Evolutionary conservation across 2,797 vertebrate species (phyloP).

Genomic region (Agapornis canus): DNA sequence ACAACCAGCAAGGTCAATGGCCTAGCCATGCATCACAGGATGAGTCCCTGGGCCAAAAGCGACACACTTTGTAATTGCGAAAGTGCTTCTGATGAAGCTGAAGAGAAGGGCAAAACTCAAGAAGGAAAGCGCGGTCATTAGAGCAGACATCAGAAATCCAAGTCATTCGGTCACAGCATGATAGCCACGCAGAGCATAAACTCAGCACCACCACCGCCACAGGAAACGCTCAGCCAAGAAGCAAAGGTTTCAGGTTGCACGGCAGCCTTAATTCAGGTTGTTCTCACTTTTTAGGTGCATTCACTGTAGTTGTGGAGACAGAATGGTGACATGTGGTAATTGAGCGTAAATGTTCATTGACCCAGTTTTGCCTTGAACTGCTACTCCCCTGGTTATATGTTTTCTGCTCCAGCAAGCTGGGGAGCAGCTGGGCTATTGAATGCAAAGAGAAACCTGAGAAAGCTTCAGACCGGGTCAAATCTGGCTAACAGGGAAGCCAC

Average conservation of each 20-base stretch:
- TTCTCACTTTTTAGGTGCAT: not conserved
- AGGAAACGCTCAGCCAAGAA: not conserved
- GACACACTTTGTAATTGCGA: not conserved
- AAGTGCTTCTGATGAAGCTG: not conserved
- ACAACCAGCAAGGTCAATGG: accelerated
- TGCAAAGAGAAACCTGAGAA: not conserved
- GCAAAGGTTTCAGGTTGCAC: not conserved
- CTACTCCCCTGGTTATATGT: not conserved
- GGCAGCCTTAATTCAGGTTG: not conserved
- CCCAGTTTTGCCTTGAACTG: not conserved
- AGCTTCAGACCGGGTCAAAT: not conserved
- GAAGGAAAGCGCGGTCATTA: not conserved
- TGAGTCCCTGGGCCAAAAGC: not conserved
- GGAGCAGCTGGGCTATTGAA: not conserved
- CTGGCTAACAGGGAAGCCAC: not conserved
- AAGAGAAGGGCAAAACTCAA: not conserved
- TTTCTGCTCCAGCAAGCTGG: not conserved
- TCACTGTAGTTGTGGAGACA: not conserved
- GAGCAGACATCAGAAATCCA: not conserved
- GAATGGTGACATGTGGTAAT: conserved; percentile 24
- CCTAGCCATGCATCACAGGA: not conserved
- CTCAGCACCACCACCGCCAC: not conserved
- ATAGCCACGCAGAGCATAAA: not conserved
- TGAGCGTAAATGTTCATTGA: not conserved
- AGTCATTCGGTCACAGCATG: not conserved